Percentiles rank a stretch among this genome's conserved stretches.
These are phyloP conservation scores for Aix galericulata DNA, from an alignment of 2,113 vertebrate species.

Conservation along the genomic window DNA sequence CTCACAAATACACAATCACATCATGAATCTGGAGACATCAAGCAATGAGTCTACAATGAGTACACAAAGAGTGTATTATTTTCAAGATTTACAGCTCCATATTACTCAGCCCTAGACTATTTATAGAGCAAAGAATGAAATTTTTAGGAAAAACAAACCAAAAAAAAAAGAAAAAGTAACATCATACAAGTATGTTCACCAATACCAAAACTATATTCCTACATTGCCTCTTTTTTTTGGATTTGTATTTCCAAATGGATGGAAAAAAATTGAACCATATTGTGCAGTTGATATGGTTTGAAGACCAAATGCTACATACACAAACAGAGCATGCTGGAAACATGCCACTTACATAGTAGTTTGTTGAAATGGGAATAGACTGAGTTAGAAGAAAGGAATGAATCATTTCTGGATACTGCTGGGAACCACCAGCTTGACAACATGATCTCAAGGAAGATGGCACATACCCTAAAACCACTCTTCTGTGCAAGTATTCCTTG, in stretches of 20 bases:
- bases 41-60: neutral
- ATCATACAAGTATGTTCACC: neutral
- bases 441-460: neutral
- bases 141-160: neutral
- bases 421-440: neutral
- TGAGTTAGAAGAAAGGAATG: neutral
- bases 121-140: neutral
- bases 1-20: neutral
- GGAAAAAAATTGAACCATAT: neutral
- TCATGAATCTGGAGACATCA: neutral
- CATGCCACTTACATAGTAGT: neutral
- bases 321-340: neutral
- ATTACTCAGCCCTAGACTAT: neutral
- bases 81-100: neutral
- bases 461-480: neutral
- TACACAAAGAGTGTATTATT: neutral
- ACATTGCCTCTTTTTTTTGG: neutral
- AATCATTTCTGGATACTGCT: neutral
- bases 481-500: neutral
- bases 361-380: neutral
- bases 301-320: neutral
- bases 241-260: neutral
- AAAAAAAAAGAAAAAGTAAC: too few relatives aligned
- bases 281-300: fast-evolving
- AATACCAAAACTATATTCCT: neutral